Evolutionary conservation across 2,888 invertebrate species (phyloP).

Genomic region (Latheticus oryzae): DNA sequence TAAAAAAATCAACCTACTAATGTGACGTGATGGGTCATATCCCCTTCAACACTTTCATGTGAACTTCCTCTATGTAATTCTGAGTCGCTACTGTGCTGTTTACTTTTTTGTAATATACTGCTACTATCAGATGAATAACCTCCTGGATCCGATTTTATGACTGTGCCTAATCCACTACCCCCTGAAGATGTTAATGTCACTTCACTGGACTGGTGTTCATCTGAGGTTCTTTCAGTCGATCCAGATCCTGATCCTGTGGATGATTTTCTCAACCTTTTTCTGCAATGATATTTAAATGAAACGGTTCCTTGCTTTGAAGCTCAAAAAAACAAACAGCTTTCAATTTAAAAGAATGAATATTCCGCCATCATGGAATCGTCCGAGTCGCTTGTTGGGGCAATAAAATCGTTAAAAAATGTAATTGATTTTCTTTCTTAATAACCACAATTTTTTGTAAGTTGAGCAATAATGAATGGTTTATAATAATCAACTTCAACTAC

Average conservation of each 20-base stretch:
- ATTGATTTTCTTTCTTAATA: no score
- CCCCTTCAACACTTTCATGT: slow-evolving; percentile 68
- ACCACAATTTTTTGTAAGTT: background rate
- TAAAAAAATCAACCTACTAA: slow-evolving; percentile 53
- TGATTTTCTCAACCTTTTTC: slow-evolving; percentile 75
- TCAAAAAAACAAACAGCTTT: slow-evolving; percentile 2
- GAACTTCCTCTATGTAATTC: slow-evolving; percentile 69
- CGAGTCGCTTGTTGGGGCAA: no score
- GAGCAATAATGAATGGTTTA: background rate
- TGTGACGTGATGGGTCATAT: slow-evolving; percentile 61
- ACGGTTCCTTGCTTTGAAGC: no score
- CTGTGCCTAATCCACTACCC: slow-evolving; percentile 62
- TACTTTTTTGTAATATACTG: slow-evolving; percentile 52
- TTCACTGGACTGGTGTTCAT: slow-evolving; percentile 67
- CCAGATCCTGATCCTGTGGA: slow-evolving; percentile 72
- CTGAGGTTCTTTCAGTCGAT: slow-evolving; percentile 69
- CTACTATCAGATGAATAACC: slow-evolving; percentile 55
- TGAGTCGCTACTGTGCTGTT: slow-evolving; percentile 60
- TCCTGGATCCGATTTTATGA: slow-evolving; percentile 64
- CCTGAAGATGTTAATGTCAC: slow-evolving; percentile 66
- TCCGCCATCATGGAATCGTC: no score
- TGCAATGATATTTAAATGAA: no score
- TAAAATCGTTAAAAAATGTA: no score
- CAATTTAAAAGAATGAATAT: no score
- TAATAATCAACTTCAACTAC: slow-evolving; percentile 46